Conservation (phyloP, 1,140 invertebrate species). For the Drosophila novamexicana region DNA sequence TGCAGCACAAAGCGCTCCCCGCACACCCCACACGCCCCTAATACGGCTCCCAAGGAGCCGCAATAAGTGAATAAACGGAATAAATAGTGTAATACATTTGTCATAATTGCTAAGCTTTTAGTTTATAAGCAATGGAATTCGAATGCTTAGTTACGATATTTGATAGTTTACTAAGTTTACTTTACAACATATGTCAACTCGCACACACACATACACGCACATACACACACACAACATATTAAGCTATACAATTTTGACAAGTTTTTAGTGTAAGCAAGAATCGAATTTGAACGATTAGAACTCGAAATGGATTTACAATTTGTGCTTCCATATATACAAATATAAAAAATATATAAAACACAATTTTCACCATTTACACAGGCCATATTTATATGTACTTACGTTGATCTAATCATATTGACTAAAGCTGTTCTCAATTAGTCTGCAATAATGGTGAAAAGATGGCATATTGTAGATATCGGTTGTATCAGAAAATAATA, state of each 20-base stretch:
- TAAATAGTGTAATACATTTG: conserved; percentile 70
- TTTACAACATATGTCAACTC: conserved; percentile 10
- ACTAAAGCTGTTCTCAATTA: conserved; percentile 39
- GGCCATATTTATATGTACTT: conserved; percentile 44
- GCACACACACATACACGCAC: not conserved
- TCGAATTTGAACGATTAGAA: conserved; percentile 14
- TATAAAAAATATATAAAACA: conserved; percentile 17
- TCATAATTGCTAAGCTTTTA: conserved; percentile 70
- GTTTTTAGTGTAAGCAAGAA: conserved; percentile 18
- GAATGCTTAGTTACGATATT: conserved; percentile 4
- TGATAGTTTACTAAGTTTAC: conserved; percentile 38
- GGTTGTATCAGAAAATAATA: conserved; percentile 16
- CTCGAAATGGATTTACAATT: conserved; percentile 44
- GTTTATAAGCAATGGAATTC: conserved; percentile 26
- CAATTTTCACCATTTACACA: conserved; percentile 46
- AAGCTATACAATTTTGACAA: conserved; percentile 38
- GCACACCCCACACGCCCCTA: conserved; percentile 13
- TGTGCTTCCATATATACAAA: conserved; percentile 52
- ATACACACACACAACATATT: not conserved
- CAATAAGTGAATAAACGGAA: conserved; percentile 67
- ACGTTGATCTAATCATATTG: conserved; percentile 51
- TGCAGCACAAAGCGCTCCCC: conserved; percentile 47
- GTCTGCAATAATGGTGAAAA: conserved; percentile 52
- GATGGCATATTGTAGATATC: conserved; percentile 28
- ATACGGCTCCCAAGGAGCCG: conserved; percentile 80